Percentiles rank a stretch among this genome's conserved stretches.
Evolutionary conservation across 1,140 invertebrate genomes (phyloP).

Genomic region (Panonychus citri): DNA sequence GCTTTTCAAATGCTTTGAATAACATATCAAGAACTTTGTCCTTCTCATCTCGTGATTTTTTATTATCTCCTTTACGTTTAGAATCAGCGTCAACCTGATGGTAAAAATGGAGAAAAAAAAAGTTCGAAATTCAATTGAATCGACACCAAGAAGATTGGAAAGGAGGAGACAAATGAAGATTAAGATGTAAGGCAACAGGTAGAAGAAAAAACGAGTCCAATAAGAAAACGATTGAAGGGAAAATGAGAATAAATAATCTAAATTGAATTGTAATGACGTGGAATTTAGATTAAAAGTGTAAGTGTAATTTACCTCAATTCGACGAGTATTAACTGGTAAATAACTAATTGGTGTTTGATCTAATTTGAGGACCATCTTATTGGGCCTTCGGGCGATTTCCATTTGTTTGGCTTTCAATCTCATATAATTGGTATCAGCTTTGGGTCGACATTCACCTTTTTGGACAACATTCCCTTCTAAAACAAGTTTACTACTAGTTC

Average conservation of each 20-base stretch:
- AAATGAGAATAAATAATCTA: too few species aligned
- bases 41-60: slow-evolving; percentile 79
- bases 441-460: slow-evolving; percentile 72
- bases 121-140: too few species aligned
- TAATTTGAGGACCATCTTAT: slow-evolving; percentile 4
- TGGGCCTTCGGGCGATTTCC: slow-evolving; percentile 10
- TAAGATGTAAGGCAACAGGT: too few species aligned
- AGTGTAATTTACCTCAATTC: slow-evolving; percentile 43
- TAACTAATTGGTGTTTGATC: slow-evolving; percentile 10
- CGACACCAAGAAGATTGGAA: too few species aligned
- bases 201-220: too few species aligned
- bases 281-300: too few species aligned
- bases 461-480: slow-evolving; percentile 73
- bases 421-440: slow-evolving; percentile 65
- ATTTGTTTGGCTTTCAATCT: slow-evolving; percentile 41
- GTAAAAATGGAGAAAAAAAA: slow-evolving; percentile 23
- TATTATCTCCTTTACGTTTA: slow-evolving; percentile 67
- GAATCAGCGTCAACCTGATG: slow-evolving; percentile 31
- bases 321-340: slow-evolving; percentile 18
- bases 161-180: too few species aligned
- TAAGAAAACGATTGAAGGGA: too few species aligned
- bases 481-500: slow-evolving; percentile 32
- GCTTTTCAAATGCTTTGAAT: slow-evolving; percentile 94
- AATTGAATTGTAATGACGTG: too few species aligned
- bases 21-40: slow-evolving; percentile 84